Evolutionary conservation across 2,113 vertebrate genomes (phyloP).

Genomic region (Dicerorhinus sumatrensis): DNA sequence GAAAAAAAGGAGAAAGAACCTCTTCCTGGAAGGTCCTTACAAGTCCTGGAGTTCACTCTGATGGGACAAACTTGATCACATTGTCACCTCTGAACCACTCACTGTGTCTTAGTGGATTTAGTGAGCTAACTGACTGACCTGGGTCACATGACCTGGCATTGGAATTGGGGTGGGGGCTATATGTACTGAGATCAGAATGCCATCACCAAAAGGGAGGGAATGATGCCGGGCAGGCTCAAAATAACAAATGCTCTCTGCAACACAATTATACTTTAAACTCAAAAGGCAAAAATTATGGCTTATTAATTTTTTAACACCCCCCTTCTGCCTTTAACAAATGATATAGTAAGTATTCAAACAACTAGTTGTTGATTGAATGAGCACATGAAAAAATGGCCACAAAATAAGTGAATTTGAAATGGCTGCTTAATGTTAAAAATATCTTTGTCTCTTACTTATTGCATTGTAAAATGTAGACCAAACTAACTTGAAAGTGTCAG

Average conservation of each 20-base stretch:
- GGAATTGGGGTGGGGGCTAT: background rate
- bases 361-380: background rate
- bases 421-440: conserved; percentile 1
- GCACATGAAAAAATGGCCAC: background rate
- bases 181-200: background rate
- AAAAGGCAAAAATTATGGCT: background rate
- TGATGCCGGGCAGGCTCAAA: background rate
- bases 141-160: background rate
- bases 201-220: background rate
- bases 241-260: background rate
- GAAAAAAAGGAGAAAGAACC: background rate
- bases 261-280: background rate
- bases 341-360: background rate
- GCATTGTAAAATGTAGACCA: background rate
- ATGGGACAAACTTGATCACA: background rate
- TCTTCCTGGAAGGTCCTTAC: background rate
- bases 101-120: background rate
- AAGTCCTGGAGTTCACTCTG: background rate
- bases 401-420: conserved; percentile 33
- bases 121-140: background rate
- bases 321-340: conserved; percentile 2
- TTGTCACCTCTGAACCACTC: background rate
- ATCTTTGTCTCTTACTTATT: background rate
- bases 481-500: background rate
- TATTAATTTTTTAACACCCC: background rate